A percentile compares a stretch with the other conserved stretches of the same genome.
phyloP scores from a whole-genome alignment of 2,888 invertebrate genomes.

The Morpho achilles region DNA sequence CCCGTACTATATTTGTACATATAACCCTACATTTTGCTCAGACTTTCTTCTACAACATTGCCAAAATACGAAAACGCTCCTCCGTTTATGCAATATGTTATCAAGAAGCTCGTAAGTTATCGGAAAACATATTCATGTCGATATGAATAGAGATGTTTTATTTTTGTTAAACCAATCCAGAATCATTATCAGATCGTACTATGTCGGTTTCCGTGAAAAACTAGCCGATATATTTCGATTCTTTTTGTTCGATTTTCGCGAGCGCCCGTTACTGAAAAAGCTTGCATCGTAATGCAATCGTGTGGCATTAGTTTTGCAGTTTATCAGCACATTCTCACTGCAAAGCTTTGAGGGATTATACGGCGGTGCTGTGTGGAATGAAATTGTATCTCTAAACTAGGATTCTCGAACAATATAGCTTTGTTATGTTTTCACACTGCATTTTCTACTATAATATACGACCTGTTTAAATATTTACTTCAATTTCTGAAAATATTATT shows the following conservation, averaged over 20 bases:
- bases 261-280: slow-evolving; percentile 69
- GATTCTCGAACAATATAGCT: slow-evolving; percentile 13
- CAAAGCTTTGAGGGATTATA: slow-evolving; percentile 75
- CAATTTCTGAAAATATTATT: no score
- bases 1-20: slow-evolving; percentile 41
- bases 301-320: slow-evolving; percentile 70
- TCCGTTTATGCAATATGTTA: slow-evolving; percentile 19
- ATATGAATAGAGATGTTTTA: slow-evolving; percentile 18
- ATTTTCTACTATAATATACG: slow-evolving; percentile 7
- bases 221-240: slow-evolving; percentile 58
- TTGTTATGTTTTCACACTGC: slow-evolving; percentile 15
- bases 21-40: slow-evolving; percentile 45
- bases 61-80: slow-evolving; percentile 23
- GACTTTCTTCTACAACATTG: slow-evolving; percentile 11
- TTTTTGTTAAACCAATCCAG: slow-evolving; percentile 48
- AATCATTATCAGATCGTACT: slow-evolving; percentile 62
- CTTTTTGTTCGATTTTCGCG: slow-evolving; percentile 66
- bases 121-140: slow-evolving; percentile 19
- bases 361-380: slow-evolving; percentile 51
- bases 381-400: slow-evolving; percentile 47
- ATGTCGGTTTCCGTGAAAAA: slow-evolving; percentile 59
- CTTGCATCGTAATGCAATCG: slow-evolving; percentile 75
- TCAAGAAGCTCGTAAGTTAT: slow-evolving; percentile 15
- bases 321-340: slow-evolving; percentile 65
- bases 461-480: slow-evolving; percentile 1